Percentiles rank a stretch among this genome's conserved stretches.
Conservation (phyloP, 2,888 invertebrate genomes). For the Xestia xanthographa region DNA sequence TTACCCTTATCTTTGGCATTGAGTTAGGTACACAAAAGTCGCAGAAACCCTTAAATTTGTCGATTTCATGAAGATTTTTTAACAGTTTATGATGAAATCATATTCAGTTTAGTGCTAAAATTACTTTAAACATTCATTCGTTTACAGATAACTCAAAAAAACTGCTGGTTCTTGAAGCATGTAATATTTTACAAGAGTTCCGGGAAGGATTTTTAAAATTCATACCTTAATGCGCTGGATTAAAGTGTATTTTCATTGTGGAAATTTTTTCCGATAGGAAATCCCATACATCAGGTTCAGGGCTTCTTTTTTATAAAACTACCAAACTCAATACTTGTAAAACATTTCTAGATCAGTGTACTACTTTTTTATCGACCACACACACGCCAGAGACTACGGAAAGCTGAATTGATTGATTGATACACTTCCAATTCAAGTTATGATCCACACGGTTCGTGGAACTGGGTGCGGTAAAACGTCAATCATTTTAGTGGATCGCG, state of each 20-base stretch:
- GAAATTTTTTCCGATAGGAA: neutral
- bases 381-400: neutral
- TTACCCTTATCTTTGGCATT: neutral
- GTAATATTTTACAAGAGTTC: neutral
- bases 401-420: conserved; percentile 46
- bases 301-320: neutral
- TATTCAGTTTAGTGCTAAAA: neutral
- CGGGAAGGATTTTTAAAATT: neutral
- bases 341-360: neutral
- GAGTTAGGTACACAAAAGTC: neutral
- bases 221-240: too few species aligned
- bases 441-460: conserved; percentile 26
- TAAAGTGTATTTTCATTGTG: too few species aligned
- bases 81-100: neutral
- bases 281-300: neutral
- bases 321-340: neutral
- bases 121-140: neutral
- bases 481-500: conserved; percentile 47
- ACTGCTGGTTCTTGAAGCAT: neutral
- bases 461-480: conserved; percentile 42
- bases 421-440: conserved; percentile 32
- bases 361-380: conserved; percentile 26
- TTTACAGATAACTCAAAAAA: neutral
- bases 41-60: neutral
- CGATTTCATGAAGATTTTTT: neutral